These are phyloP conservation scores for Pterophyllum scalare DNA, from an alignment of 2,113 vertebrate genomes.

Conservation along the genomic window DNA sequence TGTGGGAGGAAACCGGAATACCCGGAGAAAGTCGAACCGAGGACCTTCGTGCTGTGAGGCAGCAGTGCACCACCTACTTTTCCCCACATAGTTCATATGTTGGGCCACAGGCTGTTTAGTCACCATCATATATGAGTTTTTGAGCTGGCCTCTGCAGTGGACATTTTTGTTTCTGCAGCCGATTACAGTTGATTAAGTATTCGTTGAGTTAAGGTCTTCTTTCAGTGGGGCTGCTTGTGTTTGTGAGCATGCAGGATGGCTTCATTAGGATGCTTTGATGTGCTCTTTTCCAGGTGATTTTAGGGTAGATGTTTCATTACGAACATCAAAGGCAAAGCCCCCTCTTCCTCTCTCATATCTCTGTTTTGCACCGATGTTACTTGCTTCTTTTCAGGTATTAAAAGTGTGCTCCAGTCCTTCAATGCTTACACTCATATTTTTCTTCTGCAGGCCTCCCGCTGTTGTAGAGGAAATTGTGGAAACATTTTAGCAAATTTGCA, in stretches of 20 bases:
- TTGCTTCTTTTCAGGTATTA: neutral
- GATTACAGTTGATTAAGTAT: slow-evolving; percentile 24
- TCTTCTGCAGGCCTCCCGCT: neutral
- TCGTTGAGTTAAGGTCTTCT: slow-evolving; percentile 5
- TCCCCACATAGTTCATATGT: too few species aligned
- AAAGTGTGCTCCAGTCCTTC: neutral
- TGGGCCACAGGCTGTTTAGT: too few species aligned
- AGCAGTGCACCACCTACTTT: too few species aligned
- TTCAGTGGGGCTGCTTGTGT: neutral
- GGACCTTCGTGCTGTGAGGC: too few species aligned
- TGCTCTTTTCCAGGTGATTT: slow-evolving; percentile 42
- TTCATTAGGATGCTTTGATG: slow-evolving; percentile 47
- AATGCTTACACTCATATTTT: neutral
- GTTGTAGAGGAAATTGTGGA: neutral
- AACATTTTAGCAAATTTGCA: neutral
- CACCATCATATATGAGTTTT: rapidly evolving
- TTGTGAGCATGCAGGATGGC: neutral
- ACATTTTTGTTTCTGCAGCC: neutral
- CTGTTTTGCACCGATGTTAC: neutral
- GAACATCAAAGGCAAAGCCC: slow-evolving; percentile 38
- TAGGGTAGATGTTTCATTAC: slow-evolving; percentile 41
- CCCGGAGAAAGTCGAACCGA: too few species aligned
- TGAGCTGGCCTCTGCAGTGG: neutral
- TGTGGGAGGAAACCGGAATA: too few species aligned
- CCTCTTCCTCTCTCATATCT: neutral